These are phyloP conservation scores for Zaprionus taronus DNA, from an alignment of 1,140 invertebrate genomes.

Conservation along the genomic window DNA sequence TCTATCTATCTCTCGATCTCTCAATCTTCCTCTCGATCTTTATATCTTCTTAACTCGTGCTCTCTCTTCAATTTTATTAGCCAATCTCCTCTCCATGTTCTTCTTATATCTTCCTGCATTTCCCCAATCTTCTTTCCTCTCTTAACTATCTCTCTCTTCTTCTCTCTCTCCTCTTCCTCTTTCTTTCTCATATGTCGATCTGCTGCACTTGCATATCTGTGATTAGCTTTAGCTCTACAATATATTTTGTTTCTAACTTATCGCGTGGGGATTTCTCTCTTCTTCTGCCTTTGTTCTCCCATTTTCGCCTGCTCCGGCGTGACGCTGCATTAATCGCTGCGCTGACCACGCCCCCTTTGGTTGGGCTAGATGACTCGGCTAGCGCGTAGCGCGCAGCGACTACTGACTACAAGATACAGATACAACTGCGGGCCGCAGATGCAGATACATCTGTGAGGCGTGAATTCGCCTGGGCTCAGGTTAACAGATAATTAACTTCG, in stretches of 20 bases:
- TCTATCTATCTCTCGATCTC: neutral
- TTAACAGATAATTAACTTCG: conserved; percentile 78
- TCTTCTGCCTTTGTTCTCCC: neutral
- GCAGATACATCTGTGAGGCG: conserved; percentile 50
- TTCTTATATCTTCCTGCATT: no score
- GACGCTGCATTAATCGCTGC: conserved; percentile 30
- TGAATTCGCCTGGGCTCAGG: conserved; percentile 62
- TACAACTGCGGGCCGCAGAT: conserved; percentile 17
- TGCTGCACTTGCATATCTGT: neutral
- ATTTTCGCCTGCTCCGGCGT: conserved; percentile 1
- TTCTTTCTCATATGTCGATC: neutral
- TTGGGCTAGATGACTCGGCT: conserved; percentile 31
- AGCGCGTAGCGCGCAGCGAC: conserved; percentile 26
- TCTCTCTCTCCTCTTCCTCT: neutral
- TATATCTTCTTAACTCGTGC: neutral
- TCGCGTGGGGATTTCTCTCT: neutral
- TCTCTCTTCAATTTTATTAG: neutral
- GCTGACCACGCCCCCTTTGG: conserved; percentile 36
- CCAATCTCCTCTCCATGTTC: no score
- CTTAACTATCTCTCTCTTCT: neutral
- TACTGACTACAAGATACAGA: conserved; percentile 6
- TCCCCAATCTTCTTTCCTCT: no score
- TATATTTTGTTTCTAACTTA: neutral
- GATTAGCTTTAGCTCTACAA: neutral
- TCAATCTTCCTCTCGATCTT: neutral